Conservation (phyloP, 2,797 vertebrate species). For the Pangasius sanitwongsei region DNA sequence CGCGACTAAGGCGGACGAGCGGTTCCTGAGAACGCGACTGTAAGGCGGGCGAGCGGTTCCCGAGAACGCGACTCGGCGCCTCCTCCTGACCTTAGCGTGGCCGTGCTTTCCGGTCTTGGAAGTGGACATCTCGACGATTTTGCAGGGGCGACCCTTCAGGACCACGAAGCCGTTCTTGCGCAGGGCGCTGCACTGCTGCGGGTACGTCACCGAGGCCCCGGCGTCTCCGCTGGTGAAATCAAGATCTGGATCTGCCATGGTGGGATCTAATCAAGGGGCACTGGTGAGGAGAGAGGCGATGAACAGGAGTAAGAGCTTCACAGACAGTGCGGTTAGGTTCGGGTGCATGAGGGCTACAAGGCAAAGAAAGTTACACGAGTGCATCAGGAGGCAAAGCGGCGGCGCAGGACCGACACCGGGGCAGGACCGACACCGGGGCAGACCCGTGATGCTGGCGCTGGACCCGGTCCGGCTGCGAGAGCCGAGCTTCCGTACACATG, state of each 20-base stretch:
- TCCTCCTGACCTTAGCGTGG: slow-evolving; percentile 88
- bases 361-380: background rate
- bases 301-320: no score
- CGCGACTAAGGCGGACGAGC: no score
- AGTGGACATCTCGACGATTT: slow-evolving; percentile 95
- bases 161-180: slow-evolving; percentile 93
- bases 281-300: slow-evolving; percentile 48
- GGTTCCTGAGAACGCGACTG: no score
- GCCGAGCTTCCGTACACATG: background rate
- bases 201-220: slow-evolving; percentile 86
- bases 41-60: no score
- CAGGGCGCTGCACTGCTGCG: slow-evolving; percentile 92
- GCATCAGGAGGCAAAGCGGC: background rate
- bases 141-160: slow-evolving; percentile 90
- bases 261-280: slow-evolving; percentile 73
- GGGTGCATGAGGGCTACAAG: no score
- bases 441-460: background rate
- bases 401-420: background rate
- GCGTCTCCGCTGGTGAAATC: slow-evolving; percentile 94
- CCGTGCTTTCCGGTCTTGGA: slow-evolving; percentile 98
- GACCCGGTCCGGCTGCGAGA: background rate
- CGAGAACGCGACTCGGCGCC: background rate
- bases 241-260: slow-evolving; percentile 89
- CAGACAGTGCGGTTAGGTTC: background rate
- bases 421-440: no score